Conservation (phyloP, 2,113 vertebrate species). For the Sterrhoptilus dennistouni region DNA sequence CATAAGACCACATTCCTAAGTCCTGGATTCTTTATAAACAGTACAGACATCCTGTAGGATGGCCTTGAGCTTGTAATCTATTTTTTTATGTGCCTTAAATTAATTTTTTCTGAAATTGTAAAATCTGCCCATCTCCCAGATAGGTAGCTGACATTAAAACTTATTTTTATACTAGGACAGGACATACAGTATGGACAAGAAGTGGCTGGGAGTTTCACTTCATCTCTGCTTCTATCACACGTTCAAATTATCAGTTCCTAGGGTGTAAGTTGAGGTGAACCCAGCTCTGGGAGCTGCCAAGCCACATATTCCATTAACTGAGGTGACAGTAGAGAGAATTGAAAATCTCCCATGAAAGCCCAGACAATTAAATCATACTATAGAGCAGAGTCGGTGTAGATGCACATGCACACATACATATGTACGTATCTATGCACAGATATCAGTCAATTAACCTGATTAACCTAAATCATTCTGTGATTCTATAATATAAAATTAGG, state of each 20-base stretch:
- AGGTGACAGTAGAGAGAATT: not conserved
- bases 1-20: not conserved
- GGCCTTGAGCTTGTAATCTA: not conserved
- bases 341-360: not conserved
- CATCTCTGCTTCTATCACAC: not conserved
- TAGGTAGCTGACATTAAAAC: not conserved
- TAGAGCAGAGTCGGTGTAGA: not conserved
- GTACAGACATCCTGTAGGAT: not conserved
- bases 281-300: not conserved
- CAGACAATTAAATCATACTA: not conserved
- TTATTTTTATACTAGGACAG: not conserved
- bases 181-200: not conserved
- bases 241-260: not conserved
- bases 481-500: not conserved
- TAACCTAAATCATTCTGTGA: not conserved
- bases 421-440: accelerated
- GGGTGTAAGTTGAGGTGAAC: not conserved
- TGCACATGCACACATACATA: not conserved
- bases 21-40: not conserved
- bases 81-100: not conserved
- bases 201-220: not conserved
- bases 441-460: not conserved
- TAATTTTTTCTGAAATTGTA: not conserved
- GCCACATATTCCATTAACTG: not conserved
- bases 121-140: not conserved